A percentile compares a stretch with the other conserved stretches of the same genome.
These are phyloP conservation scores for Lipophrys pholis DNA, from an alignment of 2,113 vertebrate species.

Conservation along the genomic window DNA sequence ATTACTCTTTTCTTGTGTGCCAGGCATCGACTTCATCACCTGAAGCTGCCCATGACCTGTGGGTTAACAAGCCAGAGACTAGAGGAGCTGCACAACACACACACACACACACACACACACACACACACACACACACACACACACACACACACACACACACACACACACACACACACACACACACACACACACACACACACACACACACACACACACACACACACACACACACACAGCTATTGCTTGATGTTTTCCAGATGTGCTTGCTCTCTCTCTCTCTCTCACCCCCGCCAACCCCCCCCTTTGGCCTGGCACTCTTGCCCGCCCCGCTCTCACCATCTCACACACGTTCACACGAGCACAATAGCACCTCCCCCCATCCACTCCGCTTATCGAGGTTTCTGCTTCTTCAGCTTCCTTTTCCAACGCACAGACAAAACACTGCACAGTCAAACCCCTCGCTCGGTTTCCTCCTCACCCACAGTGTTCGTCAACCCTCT, in stretches of 20 bases:
- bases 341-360: constrained; percentile 27
- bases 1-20: constrained; percentile 67
- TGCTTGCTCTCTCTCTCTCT: constrained; percentile 35
- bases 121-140: constrained; percentile 18
- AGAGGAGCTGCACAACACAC: constrained; percentile 47
- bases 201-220: constrained; percentile 17
- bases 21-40: constrained; percentile 73
- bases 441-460: constrained; percentile 9
- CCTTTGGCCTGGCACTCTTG: constrained; percentile 58
- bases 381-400: constrained; percentile 63
- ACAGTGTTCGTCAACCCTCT: not conserved
- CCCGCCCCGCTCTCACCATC: constrained; percentile 40
- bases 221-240: constrained; percentile 24
- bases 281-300: constrained; percentile 39
- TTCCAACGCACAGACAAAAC: constrained; percentile 62
- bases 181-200: constrained; percentile 22
- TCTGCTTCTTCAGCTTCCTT: constrained; percentile 52
- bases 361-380: constrained; percentile 42
- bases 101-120: constrained; percentile 9
- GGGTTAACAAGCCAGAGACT: constrained; percentile 74
- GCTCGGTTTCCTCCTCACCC: constrained; percentile 12
- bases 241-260: constrained; percentile 78
- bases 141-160: constrained; percentile 18
- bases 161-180: constrained; percentile 20
- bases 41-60: constrained; percentile 74